Base-by-base conservation (phyloP, 2,888 invertebrate genomes). In the Hemicrepidius hirtus region DNA sequence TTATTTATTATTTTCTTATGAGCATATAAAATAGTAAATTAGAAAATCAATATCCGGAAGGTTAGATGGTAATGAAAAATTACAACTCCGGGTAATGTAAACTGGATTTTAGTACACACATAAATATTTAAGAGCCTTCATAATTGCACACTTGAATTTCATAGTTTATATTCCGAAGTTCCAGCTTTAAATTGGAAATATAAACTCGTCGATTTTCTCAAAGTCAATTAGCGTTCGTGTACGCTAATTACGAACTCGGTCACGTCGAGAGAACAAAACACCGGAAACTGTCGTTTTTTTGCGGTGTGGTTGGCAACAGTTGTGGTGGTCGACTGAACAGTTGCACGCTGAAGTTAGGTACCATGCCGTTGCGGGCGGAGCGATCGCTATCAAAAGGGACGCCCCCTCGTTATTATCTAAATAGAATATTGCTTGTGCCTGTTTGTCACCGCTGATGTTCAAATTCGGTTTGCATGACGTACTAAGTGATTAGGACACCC, bases 361-460 rank as follows among this genome's bases (percentile, higher is more conserved):
- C 78, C 79, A 78, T 79, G 75, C 77, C 78, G 76, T 69, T 73
- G 73, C 71, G 72, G 80, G 80, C 79, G 80, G 72, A 69, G 79
- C 74, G 78, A 79, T 79, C 72, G 67, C 71, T 71, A 76, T 77
- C 77, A 73, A 62, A 24, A 66, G 73, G 44, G 64, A 71, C 76
- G 75, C 78, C 78, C 75, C 72, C 75, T 71, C 78, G 75, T 78
- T 77, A 77, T 77, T 76, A 78, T 77, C 73, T 73, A 77, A 77
- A 77, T 76, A 75, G 72, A 75, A 72, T 72, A 72, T 75, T 75
- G 72, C 72, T 50, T 53, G 68, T 68, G 69, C 66, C 75, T 69
- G 72, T 75, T 75, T 75, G 75, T 75, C 75, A 75, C 69, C 69
- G 49, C 60, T 60, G 69, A 68, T 73, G 73, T 75, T 69, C 65